Conservation (phyloP, 1,140 invertebrate species). For the Micrasema longulum region DNA sequence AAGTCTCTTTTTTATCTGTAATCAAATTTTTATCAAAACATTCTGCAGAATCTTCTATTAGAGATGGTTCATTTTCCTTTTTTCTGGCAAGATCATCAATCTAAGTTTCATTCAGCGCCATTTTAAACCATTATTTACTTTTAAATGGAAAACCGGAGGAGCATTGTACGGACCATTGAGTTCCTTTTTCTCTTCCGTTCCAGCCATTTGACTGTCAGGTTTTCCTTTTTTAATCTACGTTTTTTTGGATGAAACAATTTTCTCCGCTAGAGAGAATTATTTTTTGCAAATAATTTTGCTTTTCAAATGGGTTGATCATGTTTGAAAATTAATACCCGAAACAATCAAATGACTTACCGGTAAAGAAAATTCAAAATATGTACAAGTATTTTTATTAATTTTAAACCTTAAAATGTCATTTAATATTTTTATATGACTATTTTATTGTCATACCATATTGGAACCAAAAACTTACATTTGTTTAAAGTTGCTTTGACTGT, state of each 20-base stretch:
- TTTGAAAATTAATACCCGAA: too few species aligned
- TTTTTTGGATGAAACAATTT: conserved; percentile 33
- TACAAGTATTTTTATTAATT: too few species aligned
- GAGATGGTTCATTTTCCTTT: conserved; percentile 28
- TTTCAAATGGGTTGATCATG: not conserved
- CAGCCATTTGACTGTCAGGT: conserved; percentile 26
- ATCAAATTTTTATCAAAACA: too few species aligned
- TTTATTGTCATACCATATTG: too few species aligned
- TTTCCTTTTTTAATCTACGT: conserved; percentile 23
- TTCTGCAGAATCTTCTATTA: not conserved
- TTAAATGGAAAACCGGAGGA: conserved; percentile 30
- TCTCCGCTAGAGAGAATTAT: conserved; percentile 7
- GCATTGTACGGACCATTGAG: conserved; percentile 30
- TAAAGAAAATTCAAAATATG: too few species aligned
- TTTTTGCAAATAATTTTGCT: conserved; percentile 18
- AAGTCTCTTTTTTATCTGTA: too few species aligned
- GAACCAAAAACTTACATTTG: too few species aligned
- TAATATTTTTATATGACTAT: too few species aligned
- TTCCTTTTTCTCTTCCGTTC: conserved; percentile 26
- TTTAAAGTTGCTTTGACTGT: too few species aligned
- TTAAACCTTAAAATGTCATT: too few species aligned
- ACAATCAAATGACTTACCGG: too few species aligned
- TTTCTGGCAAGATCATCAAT: conserved; percentile 15
- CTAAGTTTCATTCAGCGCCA: conserved; percentile 34
- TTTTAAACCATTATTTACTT: conserved; percentile 35